Evolutionary conservation across 2,888 invertebrate species (phyloP).

Genomic region (Mellilla xanthometata): DNA sequence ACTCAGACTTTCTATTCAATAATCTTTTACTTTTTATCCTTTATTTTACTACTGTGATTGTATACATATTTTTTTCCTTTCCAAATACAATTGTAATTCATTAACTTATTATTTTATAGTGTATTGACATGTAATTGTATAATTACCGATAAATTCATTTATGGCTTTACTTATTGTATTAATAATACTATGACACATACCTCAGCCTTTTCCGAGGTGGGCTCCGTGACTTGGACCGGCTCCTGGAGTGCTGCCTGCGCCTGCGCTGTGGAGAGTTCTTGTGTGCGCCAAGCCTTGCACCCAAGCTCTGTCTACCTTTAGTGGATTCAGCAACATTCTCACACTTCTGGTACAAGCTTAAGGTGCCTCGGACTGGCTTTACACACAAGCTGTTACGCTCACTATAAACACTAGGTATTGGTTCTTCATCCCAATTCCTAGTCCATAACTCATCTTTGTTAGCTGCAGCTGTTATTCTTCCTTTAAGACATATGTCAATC

Average conservation of each 20-base stretch:
- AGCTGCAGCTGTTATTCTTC: constrained; percentile 95
- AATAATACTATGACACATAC: constrained; percentile 44
- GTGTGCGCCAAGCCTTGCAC: constrained; percentile 47
- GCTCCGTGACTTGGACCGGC: constrained; percentile 71
- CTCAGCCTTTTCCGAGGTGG: constrained; percentile 77
- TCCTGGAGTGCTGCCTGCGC: constrained; percentile 59
- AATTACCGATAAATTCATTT: too few species aligned
- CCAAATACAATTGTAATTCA: too few species aligned
- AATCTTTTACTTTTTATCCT: too few species aligned
- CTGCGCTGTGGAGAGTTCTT: constrained; percentile 64
- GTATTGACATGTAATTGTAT: too few species aligned
- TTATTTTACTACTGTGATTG: too few species aligned
- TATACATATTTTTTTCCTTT: too few species aligned
- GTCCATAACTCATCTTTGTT: constrained; percentile 93
- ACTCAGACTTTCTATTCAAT: too few species aligned
- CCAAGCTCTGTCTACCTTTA: constrained; percentile 42
- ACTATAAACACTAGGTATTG: constrained; percentile 93
- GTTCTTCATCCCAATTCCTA: constrained; percentile 97
- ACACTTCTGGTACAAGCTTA: constrained; percentile 83
- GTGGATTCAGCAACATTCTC: constrained; percentile 51
- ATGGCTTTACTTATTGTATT: too few species aligned
- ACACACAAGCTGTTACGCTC: constrained; percentile 87
- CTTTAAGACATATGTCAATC: constrained; percentile 96
- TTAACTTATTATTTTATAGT: too few species aligned
- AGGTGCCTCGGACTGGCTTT: constrained; percentile 82